Conservation (phyloP, 2,797 vertebrate species). For the Semaprochilodus insignis region DNA sequence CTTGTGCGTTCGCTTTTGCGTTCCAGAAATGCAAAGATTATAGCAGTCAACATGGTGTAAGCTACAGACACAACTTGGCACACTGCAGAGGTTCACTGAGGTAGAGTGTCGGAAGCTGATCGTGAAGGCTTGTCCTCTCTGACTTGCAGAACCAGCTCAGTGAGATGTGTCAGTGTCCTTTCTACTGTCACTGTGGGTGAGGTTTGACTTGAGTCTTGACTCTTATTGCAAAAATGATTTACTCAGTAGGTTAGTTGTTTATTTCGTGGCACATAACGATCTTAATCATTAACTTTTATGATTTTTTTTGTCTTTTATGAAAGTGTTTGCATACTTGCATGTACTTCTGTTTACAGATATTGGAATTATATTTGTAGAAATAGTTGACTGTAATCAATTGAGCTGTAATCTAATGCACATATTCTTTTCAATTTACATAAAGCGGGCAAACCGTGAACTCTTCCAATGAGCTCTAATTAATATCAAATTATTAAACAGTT, state of each 20-base stretch:
- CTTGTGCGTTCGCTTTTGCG: background rate
- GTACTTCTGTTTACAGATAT: background rate
- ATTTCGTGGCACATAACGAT: constrained; percentile 17
- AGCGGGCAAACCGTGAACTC: background rate
- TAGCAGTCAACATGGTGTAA: constrained; percentile 2
- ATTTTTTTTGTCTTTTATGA: background rate
- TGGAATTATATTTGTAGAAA: background rate
- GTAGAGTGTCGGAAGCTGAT: constrained; percentile 72
- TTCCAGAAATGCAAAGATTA: background rate
- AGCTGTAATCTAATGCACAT: background rate
- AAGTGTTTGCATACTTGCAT: background rate
- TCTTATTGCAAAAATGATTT: constrained; percentile 62
- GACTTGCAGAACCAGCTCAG: constrained; percentile 84
- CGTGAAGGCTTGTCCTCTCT: constrained; percentile 76
- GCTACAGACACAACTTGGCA: constrained; percentile 16
- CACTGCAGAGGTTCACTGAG: constrained; percentile 49
- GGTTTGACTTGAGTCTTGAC: constrained; percentile 74
- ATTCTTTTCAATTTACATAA: background rate
- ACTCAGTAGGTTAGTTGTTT: constrained; percentile 53
- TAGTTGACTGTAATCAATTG: background rate
- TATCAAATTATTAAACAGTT: constrained; percentile 53
- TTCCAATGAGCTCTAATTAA: background rate
- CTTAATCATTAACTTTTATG: background rate
- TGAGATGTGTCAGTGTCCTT: constrained; percentile 79
- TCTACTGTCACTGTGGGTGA: constrained; percentile 75